phyloP scores from a whole-genome alignment of 2,888 invertebrate genomes.

The Agelastica alni region DNA sequence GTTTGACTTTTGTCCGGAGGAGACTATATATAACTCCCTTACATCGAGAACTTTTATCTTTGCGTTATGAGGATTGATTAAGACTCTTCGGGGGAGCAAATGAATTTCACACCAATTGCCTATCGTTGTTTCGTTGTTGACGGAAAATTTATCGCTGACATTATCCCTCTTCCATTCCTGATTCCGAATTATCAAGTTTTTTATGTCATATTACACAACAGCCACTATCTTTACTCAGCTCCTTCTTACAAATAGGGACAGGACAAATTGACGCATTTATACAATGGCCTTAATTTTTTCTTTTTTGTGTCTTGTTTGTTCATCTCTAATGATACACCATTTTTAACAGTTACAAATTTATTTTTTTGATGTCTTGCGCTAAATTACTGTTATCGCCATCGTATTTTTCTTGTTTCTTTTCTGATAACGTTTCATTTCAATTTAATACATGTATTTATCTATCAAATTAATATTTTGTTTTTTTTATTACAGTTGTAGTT shows the following conservation, averaged over 20 bases:
- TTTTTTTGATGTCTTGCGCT: conserved; percentile 4
- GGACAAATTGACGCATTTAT: conserved; percentile 49
- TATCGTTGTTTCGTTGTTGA: conserved; percentile 52
- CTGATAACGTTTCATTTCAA: no score
- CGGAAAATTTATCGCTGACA: conserved; percentile 51
- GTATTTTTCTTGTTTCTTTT: no score
- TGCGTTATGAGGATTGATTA: conserved; percentile 57
- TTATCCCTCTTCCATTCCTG: conserved; percentile 45
- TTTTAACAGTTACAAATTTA: conserved; percentile 20
- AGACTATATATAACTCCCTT: conserved; percentile 52
- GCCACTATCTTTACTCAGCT: conserved; percentile 31
- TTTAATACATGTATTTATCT: no score
- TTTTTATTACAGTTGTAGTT: no score
- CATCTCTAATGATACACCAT: conserved; percentile 24
- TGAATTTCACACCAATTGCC: conserved; percentile 57
- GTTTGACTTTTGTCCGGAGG: conserved; percentile 53
- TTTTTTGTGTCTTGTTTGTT: conserved; percentile 32
- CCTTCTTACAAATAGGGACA: conserved; percentile 34
- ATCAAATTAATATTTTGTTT: no score
- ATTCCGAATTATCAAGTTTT: conserved; percentile 52
- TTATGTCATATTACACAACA: conserved; percentile 41
- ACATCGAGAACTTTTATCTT: conserved; percentile 54
- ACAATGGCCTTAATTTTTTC: conserved; percentile 40
- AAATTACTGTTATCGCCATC: conserved; percentile 7
- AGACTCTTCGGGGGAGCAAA: conserved; percentile 51